phyloP scores from a whole-genome alignment of 2,797 vertebrate genomes.

The Falco columbarius region DNA sequence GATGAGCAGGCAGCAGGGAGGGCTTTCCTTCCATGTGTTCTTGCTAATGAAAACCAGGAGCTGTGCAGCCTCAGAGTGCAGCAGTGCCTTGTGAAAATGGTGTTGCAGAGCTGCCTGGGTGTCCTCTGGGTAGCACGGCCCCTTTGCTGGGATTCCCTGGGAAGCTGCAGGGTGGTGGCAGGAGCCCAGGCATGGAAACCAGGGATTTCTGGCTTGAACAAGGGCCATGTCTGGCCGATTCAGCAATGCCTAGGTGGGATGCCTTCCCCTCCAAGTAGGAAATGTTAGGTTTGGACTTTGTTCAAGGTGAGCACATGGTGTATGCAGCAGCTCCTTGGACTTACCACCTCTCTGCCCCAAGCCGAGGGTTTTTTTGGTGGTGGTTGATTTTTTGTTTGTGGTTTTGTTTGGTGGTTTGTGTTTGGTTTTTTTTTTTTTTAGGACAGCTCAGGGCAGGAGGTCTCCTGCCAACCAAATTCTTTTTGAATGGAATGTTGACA shows the following conservation, averaged over 20 bases:
- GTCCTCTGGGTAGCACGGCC: background rate
- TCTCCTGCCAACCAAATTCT: background rate
- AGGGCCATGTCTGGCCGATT: background rate
- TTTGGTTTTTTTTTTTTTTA: background rate
- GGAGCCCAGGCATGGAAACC: background rate
- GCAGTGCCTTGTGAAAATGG: background rate
- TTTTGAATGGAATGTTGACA: background rate
- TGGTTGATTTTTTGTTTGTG: too few species aligned
- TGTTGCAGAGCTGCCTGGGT: fast-evolving
- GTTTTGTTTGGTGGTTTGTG: too few species aligned
- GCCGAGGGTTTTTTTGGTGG: too few species aligned
- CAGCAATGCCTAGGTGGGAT: background rate
- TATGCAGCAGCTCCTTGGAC: fast-evolving
- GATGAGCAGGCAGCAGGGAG: background rate
- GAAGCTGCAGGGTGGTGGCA: background rate
- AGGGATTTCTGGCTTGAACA: background rate
- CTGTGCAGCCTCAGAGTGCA: background rate
- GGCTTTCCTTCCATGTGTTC: background rate
- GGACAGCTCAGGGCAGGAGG: background rate
- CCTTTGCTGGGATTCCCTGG: background rate
- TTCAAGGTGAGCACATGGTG: background rate
- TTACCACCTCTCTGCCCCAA: background rate
- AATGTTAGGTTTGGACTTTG: background rate
- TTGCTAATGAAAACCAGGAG: background rate
- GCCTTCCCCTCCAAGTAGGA: background rate